These are phyloP conservation scores for Lethenteron camtschaticum DNA, from an alignment of 2,113 vertebrate species.

Conservation along the genomic window DNA sequence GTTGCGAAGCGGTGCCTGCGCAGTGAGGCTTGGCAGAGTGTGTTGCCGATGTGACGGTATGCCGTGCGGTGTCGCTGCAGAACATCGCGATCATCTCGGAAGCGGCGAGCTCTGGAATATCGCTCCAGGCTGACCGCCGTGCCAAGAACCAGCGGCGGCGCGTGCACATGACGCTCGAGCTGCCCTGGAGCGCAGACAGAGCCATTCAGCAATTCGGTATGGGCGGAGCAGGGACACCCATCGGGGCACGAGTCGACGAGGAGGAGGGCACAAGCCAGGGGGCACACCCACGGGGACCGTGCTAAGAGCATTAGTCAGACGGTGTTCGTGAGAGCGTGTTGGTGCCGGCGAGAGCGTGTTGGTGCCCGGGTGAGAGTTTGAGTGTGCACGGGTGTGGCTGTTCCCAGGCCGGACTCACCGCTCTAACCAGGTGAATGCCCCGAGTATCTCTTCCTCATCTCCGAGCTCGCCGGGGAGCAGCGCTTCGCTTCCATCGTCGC, in stretches of 20 bases:
- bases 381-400: neutral
- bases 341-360: no score
- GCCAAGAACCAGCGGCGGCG: slow-evolving; percentile 81
- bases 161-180: slow-evolving; percentile 87
- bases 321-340: no score
- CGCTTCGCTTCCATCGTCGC: slow-evolving; percentile 95
- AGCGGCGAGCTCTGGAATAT: slow-evolving; percentile 92
- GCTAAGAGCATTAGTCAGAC: no score
- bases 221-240: neutral
- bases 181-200: slow-evolving; percentile 87
- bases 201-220: slow-evolving; percentile 92
- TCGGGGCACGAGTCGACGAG: no score
- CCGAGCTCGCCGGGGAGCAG: slow-evolving; percentile 84
- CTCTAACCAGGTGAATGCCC: slow-evolving; percentile 93
- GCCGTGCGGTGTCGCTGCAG: no score
- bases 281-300: no score
- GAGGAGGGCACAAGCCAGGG: no score
- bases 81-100: slow-evolving; percentile 75
- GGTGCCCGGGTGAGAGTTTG: no score
- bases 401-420: slow-evolving; percentile 68
- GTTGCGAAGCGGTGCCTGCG: no score
- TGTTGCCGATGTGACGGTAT: no score
- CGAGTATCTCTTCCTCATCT: slow-evolving; percentile 92
- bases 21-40: no score
- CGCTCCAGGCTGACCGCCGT: slow-evolving; percentile 73